Percentiles rank a stretch among this genome's conserved stretches.
These are phyloP conservation scores for Diarsia rubi DNA, from an alignment of 2,888 invertebrate species.

Conservation along the genomic window DNA sequence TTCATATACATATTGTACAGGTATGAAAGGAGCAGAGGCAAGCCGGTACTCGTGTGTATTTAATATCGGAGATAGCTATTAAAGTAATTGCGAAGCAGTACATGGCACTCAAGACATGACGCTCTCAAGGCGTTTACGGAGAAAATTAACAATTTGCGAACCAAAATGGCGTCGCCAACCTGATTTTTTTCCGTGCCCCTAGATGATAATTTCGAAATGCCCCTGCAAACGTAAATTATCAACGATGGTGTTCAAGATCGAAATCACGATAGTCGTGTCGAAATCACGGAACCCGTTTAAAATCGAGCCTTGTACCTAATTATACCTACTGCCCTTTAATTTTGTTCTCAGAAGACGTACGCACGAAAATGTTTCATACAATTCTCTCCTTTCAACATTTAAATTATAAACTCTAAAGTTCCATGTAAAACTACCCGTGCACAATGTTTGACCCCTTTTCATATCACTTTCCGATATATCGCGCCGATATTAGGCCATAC, in stretches of 20 bases:
- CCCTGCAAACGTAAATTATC: slow-evolving; percentile 83
- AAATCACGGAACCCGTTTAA: slow-evolving; percentile 73
- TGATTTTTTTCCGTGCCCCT: slow-evolving; percentile 75
- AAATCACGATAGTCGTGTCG: slow-evolving; percentile 76
- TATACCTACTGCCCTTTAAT: slow-evolving; percentile 70
- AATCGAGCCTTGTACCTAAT: slow-evolving; percentile 66
- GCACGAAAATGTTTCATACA: slow-evolving; percentile 25
- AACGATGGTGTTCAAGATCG: slow-evolving; percentile 78
- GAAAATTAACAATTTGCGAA: slow-evolving; percentile 82
- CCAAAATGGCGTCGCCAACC: slow-evolving; percentile 77
- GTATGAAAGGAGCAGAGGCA: slow-evolving; percentile 49
- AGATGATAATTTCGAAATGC: slow-evolving; percentile 80
- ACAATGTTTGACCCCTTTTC: slow-evolving; percentile 80
- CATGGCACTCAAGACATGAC: slow-evolving; percentile 76
- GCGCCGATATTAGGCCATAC: slow-evolving; percentile 85
- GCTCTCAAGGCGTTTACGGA: slow-evolving; percentile 73
- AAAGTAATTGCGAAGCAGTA: slow-evolving; percentile 83
- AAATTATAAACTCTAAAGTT: slow-evolving; percentile 36
- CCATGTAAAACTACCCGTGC: slow-evolving; percentile 59
- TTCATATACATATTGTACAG: slow-evolving; percentile 35
- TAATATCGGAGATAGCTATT: slow-evolving; percentile 79
- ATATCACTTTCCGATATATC: slow-evolving; percentile 82
- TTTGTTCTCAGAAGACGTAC: slow-evolving; percentile 50
- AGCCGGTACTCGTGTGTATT: slow-evolving; percentile 52
- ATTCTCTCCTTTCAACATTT: slow-evolving; percentile 42